phyloP scores from a whole-genome alignment of 2,113 vertebrate genomes.

The Catharus bicknelli region DNA sequence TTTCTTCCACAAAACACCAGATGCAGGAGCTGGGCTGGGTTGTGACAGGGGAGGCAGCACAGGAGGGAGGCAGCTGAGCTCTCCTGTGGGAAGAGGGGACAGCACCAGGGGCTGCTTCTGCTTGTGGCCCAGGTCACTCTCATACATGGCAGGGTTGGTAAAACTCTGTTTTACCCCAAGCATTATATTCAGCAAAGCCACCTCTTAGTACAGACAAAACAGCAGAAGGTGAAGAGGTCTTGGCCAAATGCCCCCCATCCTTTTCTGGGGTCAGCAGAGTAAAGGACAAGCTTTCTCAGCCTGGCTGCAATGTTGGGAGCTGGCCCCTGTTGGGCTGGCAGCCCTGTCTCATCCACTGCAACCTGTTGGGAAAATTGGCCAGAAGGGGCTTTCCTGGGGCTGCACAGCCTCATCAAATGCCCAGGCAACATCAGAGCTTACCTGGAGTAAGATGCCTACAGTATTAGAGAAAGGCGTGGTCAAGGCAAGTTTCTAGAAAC shows the following conservation, averaged over 20 bases:
- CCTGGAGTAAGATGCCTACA: neutral
- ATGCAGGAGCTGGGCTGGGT: neutral
- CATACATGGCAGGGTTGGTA: accelerated
- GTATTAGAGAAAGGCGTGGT: neutral
- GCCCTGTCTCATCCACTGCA: neutral
- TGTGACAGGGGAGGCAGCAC: accelerated
- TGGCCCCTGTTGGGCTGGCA: neutral
- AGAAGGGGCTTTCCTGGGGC: neutral
- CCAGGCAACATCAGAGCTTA: neutral
- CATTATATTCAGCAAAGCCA: neutral
- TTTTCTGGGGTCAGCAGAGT: neutral
- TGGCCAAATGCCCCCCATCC: neutral
- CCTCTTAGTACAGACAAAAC: neutral
- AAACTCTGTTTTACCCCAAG: neutral
- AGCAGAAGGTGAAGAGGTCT: neutral
- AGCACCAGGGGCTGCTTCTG: neutral
- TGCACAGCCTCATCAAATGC: neutral
- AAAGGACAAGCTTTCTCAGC: neutral
- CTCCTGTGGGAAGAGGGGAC: accelerated
- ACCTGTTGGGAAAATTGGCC: neutral
- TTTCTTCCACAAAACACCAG: accelerated
- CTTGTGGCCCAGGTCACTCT: neutral
- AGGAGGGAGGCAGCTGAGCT: neutral
- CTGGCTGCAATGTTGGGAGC: accelerated
- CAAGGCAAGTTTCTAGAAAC: neutral